These are phyloP conservation scores for Halictus rubicundus DNA, from an alignment of 1,140 invertebrate species.

Conservation along the genomic window DNA sequence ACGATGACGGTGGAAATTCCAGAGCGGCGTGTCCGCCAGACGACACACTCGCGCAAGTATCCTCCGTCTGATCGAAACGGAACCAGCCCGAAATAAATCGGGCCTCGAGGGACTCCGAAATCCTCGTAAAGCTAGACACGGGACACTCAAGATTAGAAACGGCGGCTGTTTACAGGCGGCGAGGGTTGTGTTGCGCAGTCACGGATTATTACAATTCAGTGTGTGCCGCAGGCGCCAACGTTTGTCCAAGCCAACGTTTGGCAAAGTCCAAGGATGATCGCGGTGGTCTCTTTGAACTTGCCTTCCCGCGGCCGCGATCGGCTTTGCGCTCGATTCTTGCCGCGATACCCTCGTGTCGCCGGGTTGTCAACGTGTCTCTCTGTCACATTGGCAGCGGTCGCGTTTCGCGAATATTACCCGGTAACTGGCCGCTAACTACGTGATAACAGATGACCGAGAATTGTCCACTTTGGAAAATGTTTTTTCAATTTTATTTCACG, in stretches of 20 bases:
- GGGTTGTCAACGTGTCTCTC: background rate
- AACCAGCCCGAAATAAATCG: constrained; percentile 21
- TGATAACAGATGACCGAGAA: too few relatives aligned
- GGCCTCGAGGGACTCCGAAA: constrained; percentile 11
- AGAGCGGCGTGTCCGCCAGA: background rate
- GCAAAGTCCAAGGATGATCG: background rate
- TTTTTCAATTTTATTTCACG: too few relatives aligned
- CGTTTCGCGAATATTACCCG: too few relatives aligned
- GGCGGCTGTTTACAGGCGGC: constrained; percentile 14
- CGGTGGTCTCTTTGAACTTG: constrained; percentile 20
- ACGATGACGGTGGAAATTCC: constrained; percentile 1
- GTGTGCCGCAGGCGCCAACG: constrained; percentile 28
- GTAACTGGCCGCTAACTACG: too few relatives aligned
- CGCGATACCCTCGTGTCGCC: background rate
- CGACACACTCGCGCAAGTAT: background rate
- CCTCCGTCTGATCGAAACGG: constrained; percentile 12
- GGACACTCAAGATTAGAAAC: constrained; percentile 14
- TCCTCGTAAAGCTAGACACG: constrained; percentile 21
- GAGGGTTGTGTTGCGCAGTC: constrained; percentile 20
- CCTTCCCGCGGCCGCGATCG: background rate
- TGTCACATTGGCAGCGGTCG: too few relatives aligned
- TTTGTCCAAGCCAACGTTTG: too few relatives aligned
- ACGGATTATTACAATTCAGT: constrained; percentile 9
- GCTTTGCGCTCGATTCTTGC: background rate
- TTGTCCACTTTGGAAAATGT: too few relatives aligned